Evolutionary conservation across 2,797 vertebrate genomes (phyloP), one percentile per base, ranked within the genome.

Genomic region (Thripadectes ignobilis): DNA sequence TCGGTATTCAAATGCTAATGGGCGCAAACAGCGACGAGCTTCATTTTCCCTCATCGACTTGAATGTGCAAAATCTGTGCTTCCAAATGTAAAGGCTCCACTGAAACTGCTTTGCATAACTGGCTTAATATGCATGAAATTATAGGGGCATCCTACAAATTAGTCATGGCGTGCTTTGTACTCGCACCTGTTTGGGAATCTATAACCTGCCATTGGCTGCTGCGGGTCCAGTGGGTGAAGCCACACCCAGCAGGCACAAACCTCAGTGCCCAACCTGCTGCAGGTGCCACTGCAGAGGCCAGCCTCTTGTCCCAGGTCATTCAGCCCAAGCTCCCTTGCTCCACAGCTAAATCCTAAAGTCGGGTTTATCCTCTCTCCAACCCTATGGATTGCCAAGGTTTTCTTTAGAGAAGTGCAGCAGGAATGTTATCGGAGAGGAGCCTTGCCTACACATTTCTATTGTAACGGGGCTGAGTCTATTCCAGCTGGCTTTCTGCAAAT

Each of bases 51-150:
- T 9, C 43, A 93, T 85, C 39, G 29, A 54, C 83, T 52, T 10
- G 45, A 93, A 95, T 67, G 92, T 62, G 85, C 85, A 93, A 94
- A 94, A 94, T 69, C 58, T 21, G 45, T 52, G 83, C 83, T 94
- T 95, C 95, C 93, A 88, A 93, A 92, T n/a, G 88, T 32, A 88
- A 92, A 88, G 83, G 79, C 91, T 82, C 39, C 4, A 59, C 80
- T 74, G 89, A 81, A 86, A 63, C 76, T 83, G 24, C 46, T 97
- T 85, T 92, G 96, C 85, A 94, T 93, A 93, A 91, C 95, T 90
- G 85, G 77, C 88, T 93, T 88, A 82, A 94, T 94, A 88, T 71
- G 77, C 93, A 94, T 88, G 80, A 94, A 96, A 95, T 95, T 93
- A 93, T 29, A 96, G 92, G 95, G 93, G 85, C 71, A 94, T 81